Conservation (phyloP, 2,888 invertebrate species). For the Ellobium chinense region DNA sequence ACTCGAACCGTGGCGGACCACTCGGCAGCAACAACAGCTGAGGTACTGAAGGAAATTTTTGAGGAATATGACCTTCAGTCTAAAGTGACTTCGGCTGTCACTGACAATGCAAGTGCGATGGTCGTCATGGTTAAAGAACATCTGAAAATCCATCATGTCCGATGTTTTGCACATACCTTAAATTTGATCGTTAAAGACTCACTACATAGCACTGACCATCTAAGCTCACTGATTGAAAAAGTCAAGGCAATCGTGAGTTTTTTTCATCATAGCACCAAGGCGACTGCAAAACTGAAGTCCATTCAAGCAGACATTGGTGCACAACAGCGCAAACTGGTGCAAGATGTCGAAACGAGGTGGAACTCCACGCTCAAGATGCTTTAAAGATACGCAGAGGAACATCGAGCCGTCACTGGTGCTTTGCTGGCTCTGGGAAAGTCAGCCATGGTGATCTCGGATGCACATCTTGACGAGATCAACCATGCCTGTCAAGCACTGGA, state of each 20-base stretch:
- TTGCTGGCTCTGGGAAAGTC: background rate
- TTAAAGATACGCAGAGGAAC: background rate
- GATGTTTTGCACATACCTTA: background rate
- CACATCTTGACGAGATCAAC: background rate
- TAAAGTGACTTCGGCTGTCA: background rate
- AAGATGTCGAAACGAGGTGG: slow-evolving; percentile 1
- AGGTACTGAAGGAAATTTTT: background rate
- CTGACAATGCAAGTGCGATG: background rate
- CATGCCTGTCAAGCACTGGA: background rate
- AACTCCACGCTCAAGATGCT: slow-evolving; percentile 1
- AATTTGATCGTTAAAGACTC: background rate
- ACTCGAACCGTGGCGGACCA: background rate
- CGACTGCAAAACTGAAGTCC: background rate
- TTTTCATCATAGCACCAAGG: background rate
- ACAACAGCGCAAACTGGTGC: background rate
- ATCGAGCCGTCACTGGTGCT: background rate
- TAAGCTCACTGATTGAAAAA: background rate
- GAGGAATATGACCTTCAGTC: background rate
- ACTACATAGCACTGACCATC: background rate
- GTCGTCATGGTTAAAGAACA: background rate
- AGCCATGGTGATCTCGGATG: background rate
- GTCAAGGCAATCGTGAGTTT: background rate
- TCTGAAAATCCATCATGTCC: background rate
- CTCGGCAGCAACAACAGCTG: background rate
- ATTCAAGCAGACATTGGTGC: background rate